Evolutionary conservation across 2,113 vertebrate species (phyloP).

Genomic region (Atherinomorus stipes): DNA sequence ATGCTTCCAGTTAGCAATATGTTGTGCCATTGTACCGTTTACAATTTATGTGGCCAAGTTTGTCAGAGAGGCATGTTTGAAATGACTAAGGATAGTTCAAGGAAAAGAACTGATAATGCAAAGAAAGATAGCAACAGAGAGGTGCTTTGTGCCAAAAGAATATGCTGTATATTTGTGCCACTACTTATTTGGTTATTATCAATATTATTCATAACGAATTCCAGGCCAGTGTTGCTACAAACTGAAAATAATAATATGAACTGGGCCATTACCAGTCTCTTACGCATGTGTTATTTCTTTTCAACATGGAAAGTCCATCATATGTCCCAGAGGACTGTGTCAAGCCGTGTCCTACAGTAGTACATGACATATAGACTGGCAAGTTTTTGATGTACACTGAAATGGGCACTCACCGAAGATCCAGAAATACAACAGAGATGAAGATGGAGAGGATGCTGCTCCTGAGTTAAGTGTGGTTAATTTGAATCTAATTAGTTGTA

Average conservation of each 20-base stretch:
- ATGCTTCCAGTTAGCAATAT: not conserved
- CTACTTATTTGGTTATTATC: not conserved
- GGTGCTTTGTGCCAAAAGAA: not conserved
- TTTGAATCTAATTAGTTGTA: not conserved
- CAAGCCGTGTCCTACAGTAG: constrained; percentile 27
- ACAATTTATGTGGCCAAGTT: not conserved
- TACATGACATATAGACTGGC: constrained; percentile 46
- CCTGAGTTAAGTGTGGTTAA: not conserved
- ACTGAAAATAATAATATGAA: constrained; percentile 13
- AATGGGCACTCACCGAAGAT: too few species aligned
- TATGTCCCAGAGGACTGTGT: constrained; percentile 58
- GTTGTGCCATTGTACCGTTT: too few species aligned
- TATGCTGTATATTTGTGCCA: not conserved
- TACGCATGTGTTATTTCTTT: constrained; percentile 64
- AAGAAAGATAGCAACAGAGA: not conserved
- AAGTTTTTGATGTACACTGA: constrained; percentile 16
- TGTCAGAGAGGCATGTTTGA: not conserved
- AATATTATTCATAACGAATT: not conserved
- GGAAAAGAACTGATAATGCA: not conserved
- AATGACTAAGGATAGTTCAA: not conserved
- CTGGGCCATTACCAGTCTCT: constrained; percentile 35
- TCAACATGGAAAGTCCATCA: constrained; percentile 77
- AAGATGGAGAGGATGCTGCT: not conserved
- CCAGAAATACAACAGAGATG: not conserved
- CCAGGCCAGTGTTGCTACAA: constrained; percentile 11